Evolutionary conservation across 1,140 invertebrate genomes (phyloP).

Genomic region (Drosophila setifemur): DNA sequence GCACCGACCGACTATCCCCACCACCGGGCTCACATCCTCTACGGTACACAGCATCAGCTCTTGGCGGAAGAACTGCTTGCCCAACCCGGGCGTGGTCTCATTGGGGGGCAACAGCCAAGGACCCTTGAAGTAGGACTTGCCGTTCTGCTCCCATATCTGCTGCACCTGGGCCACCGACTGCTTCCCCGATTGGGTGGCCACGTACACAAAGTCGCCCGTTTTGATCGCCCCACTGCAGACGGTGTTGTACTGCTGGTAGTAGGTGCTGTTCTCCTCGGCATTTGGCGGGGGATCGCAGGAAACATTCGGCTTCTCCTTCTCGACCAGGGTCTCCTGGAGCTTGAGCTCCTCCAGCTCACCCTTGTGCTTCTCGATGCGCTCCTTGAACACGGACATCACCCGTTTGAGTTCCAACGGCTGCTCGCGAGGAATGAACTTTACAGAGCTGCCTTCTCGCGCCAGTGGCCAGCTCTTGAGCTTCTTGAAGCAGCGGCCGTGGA

Average conservation of each 20-base stretch:
- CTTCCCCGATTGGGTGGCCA: constrained; percentile 92
- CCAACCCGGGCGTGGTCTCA: constrained; percentile 88
- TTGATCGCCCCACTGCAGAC: constrained; percentile 91
- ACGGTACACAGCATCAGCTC: constrained; percentile 96
- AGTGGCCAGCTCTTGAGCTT: constrained; percentile 96
- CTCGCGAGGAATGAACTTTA: constrained; percentile 88
- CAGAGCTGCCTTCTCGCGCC: constrained; percentile 83
- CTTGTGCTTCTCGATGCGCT: constrained; percentile 94
- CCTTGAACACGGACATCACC: constrained; percentile 96
- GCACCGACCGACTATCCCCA: constrained; percentile 95
- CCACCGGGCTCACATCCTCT: constrained; percentile 95
- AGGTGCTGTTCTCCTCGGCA: constrained; percentile 89
- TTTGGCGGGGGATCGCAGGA: constrained; percentile 84
- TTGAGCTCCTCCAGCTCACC: constrained; percentile 94
- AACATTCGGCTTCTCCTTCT: constrained; percentile 90
- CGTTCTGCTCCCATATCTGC: constrained; percentile 95
- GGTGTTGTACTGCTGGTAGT: constrained; percentile 96
- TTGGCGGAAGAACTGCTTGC: constrained; percentile 92
- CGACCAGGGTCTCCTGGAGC: constrained; percentile 89
- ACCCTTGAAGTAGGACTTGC: constrained; percentile 95
- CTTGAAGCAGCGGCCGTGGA: constrained; percentile 93
- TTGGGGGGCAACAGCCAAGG: constrained; percentile 95
- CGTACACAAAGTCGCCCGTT: constrained; percentile 97
- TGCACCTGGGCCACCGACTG: constrained; percentile 97
- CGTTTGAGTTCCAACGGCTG: constrained; percentile 91